Base-by-base conservation (phyloP, 2,797 vertebrate genomes). In the Poecile montanus region DNA sequence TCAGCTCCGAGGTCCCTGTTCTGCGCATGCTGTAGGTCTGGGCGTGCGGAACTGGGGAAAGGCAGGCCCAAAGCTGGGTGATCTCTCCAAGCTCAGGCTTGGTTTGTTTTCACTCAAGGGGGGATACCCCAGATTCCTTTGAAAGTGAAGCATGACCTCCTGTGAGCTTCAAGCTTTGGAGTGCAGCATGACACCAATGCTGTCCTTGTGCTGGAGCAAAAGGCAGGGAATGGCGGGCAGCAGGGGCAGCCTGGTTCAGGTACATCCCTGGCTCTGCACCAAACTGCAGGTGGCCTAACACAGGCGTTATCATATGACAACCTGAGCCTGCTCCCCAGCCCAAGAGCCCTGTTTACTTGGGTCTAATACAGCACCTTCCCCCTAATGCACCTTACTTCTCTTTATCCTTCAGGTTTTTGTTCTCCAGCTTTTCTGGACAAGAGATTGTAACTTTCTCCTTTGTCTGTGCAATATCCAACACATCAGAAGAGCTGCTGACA, bases 11-110 rank as follows among this genome's bases (percentile, higher is more conserved):
- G 58, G 75, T 27, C 42, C 87, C 4, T 5, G 89, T 70, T 58
- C 87, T 88, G 89, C 29, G 11, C 78, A 85, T 73, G 84, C 68
- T 61, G 73, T 50, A 88, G 76, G 68, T 71, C 79, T 48, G 93
- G 88, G 76, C 10, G 3, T 80, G 91, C 44, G 61, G 58, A 20
- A 70, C 72, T 2, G 1, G 32, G 5, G 53, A 51, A 50, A 60
- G 71, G 60, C 73, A 77, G 58, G 68, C 58, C 71, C 38, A 48
- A 34, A 80, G 75, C 78, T 34, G 67, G 60, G 53, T 1, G 1
- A 67, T 47, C 44, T 44, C 58, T 47, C 44, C 85, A 62, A 56
- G 42, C n/a, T 44, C 48, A 19, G 26, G 42, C 32, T 54, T 56
- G 72, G 40, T 38, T 77, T 88, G 62, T 72, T 91, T 84, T 70